Conservation (phyloP, 1,140 invertebrate genomes). For the Zaprionus taronus region DNA sequence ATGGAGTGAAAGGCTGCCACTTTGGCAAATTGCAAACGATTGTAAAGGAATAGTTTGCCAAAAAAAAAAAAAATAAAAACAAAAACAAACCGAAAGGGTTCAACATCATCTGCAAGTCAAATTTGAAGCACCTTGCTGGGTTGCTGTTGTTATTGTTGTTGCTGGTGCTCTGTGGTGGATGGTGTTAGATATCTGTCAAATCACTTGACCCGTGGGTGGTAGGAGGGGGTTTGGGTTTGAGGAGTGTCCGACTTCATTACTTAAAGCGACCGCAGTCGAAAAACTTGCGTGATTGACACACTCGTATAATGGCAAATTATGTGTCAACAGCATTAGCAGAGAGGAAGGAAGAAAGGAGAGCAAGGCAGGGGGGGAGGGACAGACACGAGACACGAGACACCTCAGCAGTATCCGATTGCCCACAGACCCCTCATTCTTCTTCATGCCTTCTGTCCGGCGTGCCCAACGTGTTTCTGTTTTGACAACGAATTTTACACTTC, state of each 20-base stretch:
- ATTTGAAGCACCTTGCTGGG: conserved; percentile 29
- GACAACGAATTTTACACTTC: conserved; percentile 64
- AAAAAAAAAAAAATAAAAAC: neutral
- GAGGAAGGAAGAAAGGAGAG: neutral
- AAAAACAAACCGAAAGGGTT: conserved; percentile 17
- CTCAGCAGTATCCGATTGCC: conserved; percentile 23
- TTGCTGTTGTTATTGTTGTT: conserved; percentile 1
- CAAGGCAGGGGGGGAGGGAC: neutral
- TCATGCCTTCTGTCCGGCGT: neutral
- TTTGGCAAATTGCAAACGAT: conserved; percentile 40
- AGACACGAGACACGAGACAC: conserved; percentile 14
- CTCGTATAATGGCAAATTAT: conserved; percentile 60
- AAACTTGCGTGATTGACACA: conserved; percentile 48
- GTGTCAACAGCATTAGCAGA: conserved; percentile 44
- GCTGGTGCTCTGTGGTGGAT: neutral
- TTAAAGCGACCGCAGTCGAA: conserved; percentile 17
- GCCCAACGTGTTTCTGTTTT: conserved; percentile 41
- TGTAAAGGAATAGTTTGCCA: conserved; percentile 9
- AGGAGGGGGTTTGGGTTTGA: neutral
- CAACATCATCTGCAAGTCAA: conserved; percentile 48
- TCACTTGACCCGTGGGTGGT: conserved; percentile 10
- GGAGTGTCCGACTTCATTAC: conserved; percentile 24
- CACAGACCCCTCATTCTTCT: neutral
- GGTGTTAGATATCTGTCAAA: conserved; percentile 21
- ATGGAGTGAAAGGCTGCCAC: conserved; percentile 17